Evolutionary conservation across 2,797 vertebrate genomes (phyloP).

Genomic region (Brachymystax lenok): DNA sequence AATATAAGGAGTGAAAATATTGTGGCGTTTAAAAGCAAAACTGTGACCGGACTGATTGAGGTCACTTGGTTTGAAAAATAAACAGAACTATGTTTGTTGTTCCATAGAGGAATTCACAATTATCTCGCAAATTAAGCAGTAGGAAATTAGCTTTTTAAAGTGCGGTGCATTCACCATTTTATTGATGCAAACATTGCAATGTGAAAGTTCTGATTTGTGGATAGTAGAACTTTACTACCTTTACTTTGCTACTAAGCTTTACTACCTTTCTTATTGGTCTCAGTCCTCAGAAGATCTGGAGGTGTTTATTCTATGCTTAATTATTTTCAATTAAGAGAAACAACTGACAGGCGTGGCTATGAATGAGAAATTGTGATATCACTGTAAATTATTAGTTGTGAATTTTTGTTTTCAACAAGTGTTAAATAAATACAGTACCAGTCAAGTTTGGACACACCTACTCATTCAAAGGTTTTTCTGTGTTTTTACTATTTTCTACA

Average conservation of each 20-base stretch:
- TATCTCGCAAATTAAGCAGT: not conserved
- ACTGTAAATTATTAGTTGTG: too few relatives aligned
- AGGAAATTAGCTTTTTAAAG: constrained; percentile 5
- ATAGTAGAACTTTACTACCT: not conserved
- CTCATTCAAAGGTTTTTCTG: too few relatives aligned
- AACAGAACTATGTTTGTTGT: not conserved
- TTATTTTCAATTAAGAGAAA: constrained; percentile 30
- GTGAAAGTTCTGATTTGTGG: not conserved
- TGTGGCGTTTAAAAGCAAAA: not conserved
- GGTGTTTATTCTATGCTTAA: constrained; percentile 38
- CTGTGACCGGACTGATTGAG: not conserved
- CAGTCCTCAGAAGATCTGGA: not conserved
- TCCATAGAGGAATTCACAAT: constrained; percentile 14
- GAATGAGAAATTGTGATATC: constrained; percentile 32
- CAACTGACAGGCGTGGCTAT: constrained; percentile 23
- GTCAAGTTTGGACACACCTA: too few relatives aligned
- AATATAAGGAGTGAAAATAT: not conserved
- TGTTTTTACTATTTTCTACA: too few relatives aligned
- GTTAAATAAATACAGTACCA: too few relatives aligned
- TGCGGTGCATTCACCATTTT: not conserved
- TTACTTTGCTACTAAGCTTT: not conserved
- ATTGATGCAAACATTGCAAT: constrained; percentile 1
- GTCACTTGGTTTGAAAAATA: constrained; percentile 8
- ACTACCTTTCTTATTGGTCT: not conserved
- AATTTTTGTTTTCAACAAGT: too few relatives aligned